Evolutionary conservation across 2,113 vertebrate species (phyloP), one percentile per base, ranked within the genome.

Genomic region (Scatophagus argus): DNA sequence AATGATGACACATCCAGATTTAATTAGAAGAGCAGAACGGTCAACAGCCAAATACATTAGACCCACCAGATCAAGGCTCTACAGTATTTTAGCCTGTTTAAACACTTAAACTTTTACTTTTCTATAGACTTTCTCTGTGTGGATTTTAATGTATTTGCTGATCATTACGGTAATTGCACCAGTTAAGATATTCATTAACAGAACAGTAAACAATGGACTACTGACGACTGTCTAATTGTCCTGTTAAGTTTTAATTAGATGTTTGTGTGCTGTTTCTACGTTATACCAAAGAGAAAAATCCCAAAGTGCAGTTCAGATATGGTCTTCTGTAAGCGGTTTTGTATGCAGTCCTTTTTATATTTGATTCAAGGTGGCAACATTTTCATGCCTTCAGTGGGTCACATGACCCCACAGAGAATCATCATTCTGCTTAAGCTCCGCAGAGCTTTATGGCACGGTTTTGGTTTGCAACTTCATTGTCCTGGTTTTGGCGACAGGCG

Each of bases 1-100:
- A 90, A 91, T 87, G 86, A 86, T 82, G 87, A 77, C 85, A 87
- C 78, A 83, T 90, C 47, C 74, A 73, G 59, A 83, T 89, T 88
- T 83, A 87, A 89, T 91, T 81, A 81, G 85, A 41, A 63, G 77
- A 77, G 46, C 69, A 64, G 64, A 84, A 76, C 21, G 47, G 69
- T 88, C 75, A 83, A 43, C 10, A 52, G 66, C 66, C 73, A 66
- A 39, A 69, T 78, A 65, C 70, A 70, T 81, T 51, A 75, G 21
- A 65, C 25, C 41, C 51, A 39, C 21, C 8, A 25, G 44, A 76
- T 83, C 49, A 67, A 61, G 46, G 32, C 77, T 68, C 74, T n/a
- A 32, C 63, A 71, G 25, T 49, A 69, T 51, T 58, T 68, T 8
- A 14, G 36, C 41, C 52, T 41, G 10, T 61, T 68, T 51, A 8